Conservation (phyloP, 2,113 vertebrate genomes). For the Oncorhynchus keta region DNA sequence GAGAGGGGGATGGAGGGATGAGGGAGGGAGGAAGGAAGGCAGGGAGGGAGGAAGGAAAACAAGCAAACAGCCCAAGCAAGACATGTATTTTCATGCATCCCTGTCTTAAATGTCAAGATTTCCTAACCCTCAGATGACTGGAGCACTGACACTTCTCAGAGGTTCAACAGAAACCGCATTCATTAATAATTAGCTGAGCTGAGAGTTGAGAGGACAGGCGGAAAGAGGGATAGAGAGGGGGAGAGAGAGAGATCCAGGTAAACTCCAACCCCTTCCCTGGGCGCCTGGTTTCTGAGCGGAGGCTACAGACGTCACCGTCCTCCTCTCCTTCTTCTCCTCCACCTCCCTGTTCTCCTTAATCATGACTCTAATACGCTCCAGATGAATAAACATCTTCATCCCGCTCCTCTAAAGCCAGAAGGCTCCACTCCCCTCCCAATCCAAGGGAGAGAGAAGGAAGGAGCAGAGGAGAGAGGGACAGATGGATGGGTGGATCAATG, state of each 20-base stretch:
- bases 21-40: constrained; percentile 40
- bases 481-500: constrained; percentile 77
- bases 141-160: constrained; percentile 75
- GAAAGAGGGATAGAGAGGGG: neutral
- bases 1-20: neutral
- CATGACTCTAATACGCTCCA: constrained; percentile 95
- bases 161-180: constrained; percentile 79
- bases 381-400: constrained; percentile 95
- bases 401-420: constrained; percentile 84
- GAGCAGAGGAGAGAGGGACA: constrained; percentile 32
- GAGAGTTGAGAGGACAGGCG: constrained; percentile 46
- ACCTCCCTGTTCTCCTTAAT: constrained; percentile 86
- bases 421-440: constrained; percentile 70
- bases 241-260: neutral
- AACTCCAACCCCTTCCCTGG: constrained; percentile 34
- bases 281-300: constrained; percentile 71
- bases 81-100: constrained; percentile 79
- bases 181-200: constrained; percentile 75
- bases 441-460: constrained; percentile 44
- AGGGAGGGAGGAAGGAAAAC: constrained; percentile 54
- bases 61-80: constrained; percentile 75
- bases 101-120: constrained; percentile 80
- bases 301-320: constrained; percentile 81
- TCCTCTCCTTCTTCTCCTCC: constrained; percentile 77
- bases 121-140: constrained; percentile 71